A percentile compares a stretch with the other conserved stretches of the same genome.
Evolutionary conservation across 2,797 vertebrate genomes (phyloP).

Genomic region (Cossypha heuglini): DNA sequence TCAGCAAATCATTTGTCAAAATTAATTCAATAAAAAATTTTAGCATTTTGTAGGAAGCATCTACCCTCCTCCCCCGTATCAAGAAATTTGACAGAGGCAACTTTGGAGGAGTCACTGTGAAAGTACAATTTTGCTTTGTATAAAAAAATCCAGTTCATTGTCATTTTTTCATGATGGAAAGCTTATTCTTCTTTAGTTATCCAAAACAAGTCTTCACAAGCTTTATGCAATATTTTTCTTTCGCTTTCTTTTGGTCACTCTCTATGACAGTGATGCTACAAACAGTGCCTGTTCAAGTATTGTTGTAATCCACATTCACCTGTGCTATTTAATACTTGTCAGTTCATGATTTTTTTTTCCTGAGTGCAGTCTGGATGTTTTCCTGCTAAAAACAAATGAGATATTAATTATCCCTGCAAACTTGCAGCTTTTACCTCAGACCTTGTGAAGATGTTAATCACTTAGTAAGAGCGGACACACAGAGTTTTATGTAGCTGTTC

Average conservation of each 20-base stretch:
- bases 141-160: not conserved
- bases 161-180: not conserved
- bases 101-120: not conserved
- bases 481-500: not conserved
- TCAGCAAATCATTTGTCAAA: not conserved
- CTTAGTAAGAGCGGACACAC: not conserved
- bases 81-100: not conserved
- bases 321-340: not conserved
- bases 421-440: not conserved
- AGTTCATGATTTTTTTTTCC: not conserved
- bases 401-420: not conserved
- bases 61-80: accelerated
- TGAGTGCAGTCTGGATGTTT: not conserved
- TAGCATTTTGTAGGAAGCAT: not conserved
- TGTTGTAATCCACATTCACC: not conserved
- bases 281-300: not conserved
- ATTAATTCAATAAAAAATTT: not conserved
- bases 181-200: not conserved
- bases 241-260: not conserved
- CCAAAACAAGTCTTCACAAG: not conserved
- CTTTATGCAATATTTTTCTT: not conserved
- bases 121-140: not conserved
- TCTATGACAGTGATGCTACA: not conserved
- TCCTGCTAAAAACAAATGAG: not conserved
- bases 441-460: not conserved